Evolutionary conservation across 2,113 vertebrate species (phyloP).

Genomic region (Grammomys surdaster): DNA sequence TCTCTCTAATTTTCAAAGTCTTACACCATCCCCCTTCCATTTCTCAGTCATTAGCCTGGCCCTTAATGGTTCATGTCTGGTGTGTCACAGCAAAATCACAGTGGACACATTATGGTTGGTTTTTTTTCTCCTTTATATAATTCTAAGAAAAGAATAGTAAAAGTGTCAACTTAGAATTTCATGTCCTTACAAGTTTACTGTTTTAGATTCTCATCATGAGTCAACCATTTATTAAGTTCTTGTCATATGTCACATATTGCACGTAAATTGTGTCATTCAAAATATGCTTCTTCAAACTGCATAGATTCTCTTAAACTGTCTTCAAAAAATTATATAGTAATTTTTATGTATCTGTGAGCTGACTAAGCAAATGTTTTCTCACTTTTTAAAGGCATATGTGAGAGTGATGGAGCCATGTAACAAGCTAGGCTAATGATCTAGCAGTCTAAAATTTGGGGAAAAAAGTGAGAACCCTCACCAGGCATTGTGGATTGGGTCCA

Average conservation of each 20-base stretch:
- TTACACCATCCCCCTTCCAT: not conserved
- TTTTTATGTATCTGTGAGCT: not conserved
- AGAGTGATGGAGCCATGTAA: too few relatives aligned
- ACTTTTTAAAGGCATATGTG: not conserved
- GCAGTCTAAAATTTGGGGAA: not conserved
- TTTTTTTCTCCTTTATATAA: not conserved
- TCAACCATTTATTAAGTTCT: not conserved
- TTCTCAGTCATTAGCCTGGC: not conserved
- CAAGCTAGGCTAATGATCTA: not conserved
- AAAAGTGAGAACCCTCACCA: not conserved
- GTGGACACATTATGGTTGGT: not conserved
- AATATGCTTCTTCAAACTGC: not conserved
- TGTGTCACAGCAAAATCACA: not conserved
- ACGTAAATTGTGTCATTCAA: not conserved
- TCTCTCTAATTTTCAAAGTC: not conserved
- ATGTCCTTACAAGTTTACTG: not conserved
- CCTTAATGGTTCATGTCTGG: not conserved
- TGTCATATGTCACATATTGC: not conserved
- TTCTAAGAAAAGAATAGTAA: not conserved
- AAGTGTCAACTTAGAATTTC: not conserved
- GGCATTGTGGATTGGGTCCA: not conserved
- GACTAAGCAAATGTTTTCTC: not conserved
- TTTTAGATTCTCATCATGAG: not conserved
- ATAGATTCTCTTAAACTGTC: not conserved
- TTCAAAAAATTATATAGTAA: not conserved